Base-by-base conservation (phyloP, 2,113 vertebrate genomes). In the Sceloporus undulatus region DNA sequence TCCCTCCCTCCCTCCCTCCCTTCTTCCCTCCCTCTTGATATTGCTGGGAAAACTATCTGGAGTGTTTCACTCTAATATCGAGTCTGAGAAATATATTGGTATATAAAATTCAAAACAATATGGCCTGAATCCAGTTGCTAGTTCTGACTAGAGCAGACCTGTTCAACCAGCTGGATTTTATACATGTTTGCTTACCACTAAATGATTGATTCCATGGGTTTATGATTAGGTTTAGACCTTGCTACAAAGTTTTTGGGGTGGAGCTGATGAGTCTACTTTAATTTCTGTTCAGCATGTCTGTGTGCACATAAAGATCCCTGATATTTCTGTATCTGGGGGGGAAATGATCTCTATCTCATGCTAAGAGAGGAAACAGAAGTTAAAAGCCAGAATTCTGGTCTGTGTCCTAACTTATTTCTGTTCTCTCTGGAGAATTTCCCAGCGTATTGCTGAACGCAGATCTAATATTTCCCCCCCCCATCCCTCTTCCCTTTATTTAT, bases 361-460 rank as follows among this genome's bases (percentile, higher is more conserved):
- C 23, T 85, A 86, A 13, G 21, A 79, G 40, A 78, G 54, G 84
- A 84, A 89, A 78, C 29, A 76, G 40, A 78, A 48, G 48, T 48
- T 48, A 48, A 48, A 48, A 84, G 27, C 42, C 68, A 68, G 40
- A 21, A 79, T 68, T 90, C 89, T 27, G 66, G 38, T 25, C 62
- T 9, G 62, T 34, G 42, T 56, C 56, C 77, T 40, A 2, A 71
- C 34, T 79, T 79, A 78, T 75, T 89, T 87, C 88, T 62, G 18
- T 80, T 38, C 2, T 87, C 90, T 90, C 74, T 10, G 86, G 13
- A 79, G 83, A 85, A 90, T 88, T 91, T 79, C 68, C 80, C 82
- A 19, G 66, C 21, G 25, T 79, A 14, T 82, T 65, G 84, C 88
- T 79, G 66, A 88, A 70, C 25, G 1, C 62, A 34, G 78, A 54